Base-by-base conservation (phyloP, 1,140 invertebrate species). In the Lepidurus arcticus region DNA sequence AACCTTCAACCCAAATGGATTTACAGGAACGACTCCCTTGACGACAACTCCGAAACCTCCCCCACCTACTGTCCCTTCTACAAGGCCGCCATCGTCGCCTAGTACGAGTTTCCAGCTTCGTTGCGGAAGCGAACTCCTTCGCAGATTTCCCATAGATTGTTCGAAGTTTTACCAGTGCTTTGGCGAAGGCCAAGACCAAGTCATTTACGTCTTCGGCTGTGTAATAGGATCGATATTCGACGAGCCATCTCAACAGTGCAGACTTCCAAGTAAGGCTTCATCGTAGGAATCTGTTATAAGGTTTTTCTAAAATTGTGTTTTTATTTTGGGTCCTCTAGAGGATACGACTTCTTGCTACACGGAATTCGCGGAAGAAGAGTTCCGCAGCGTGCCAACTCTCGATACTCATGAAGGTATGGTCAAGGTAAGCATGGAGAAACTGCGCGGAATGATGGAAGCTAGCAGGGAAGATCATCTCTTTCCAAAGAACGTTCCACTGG, bases 201-300 rank as follows among this genome's bases (percentile, higher is more conserved):
- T 45, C 42, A 65, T 76, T 21, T 76, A 76, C 76, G 65, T 76
- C 9, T 76, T 76, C 44, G 44, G 44, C n/a, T 76, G 76, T 42
- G 44, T 65, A 16, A 24, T 45, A 34, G 76, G 76, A 16, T 34
- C 65, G 44, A 42, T 76, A 43, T 76, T 76, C 42, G 76, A 76
- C 21, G 76, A 76, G 53, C 34, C 42, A 42, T 34, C 76, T 13
- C 65, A 45, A 9, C 76, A 76, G 44, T 76, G 76, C 21, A 26
- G 13, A 16, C 65, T 76, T 45, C 43, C 76, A 2, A 13, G 21
- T 65, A 65, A 76, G 65, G 10, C 74, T 47, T 24, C 26, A 16
- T 53, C 11, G 21, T 26, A 11, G 16, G 16, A 1, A 16, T 16
- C 21, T 21, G 53, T 11, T 13, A 1, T 7, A 65, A 7, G 16